Evolutionary conservation across 2,113 vertebrate genomes (phyloP), one percentile per base, ranked within the genome.

Genomic region (Ahaetulla prasina): DNA sequence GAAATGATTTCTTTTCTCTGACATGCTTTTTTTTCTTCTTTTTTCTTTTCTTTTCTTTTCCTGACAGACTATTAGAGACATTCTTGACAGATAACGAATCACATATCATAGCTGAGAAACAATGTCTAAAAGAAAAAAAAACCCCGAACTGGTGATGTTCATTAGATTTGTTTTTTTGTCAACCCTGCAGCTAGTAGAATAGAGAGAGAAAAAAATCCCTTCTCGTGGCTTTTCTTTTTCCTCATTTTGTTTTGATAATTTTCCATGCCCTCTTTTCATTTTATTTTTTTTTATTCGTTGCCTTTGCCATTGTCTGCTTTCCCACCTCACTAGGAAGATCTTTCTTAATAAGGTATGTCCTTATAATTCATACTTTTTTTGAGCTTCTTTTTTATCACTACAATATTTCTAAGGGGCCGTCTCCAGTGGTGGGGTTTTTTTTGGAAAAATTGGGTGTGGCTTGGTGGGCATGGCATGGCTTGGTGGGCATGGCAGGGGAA

Each of bases 101-200:
- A 85, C 84, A 94, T 93, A 96, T 96, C 94, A 93, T 88, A 96
- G 93, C 80, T 96, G 92, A 96, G 95, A 95, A 96, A 94, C 23
- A 68, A 55, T 94, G 92, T 35, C 52, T 96, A 60, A 91, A 63
- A n/a, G 10, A 94, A 43, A 23, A 43, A 95, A 92, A 89, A 93
- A 92, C 89, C 12, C 60, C 7, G 14, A 89, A 92, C 94, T 95
- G 96, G 50, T 94, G 92, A 94, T 87, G 93, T 95, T 96, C 96
- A 85, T 54, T 94, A 96, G 93, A 90, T 94, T 96, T 96, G 53
- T 88, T 95, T 93, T 96, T 92, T 93, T 95, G 35, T 92, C 91
- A 95, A 93, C 90, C 94, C 25, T 27, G 39, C 39, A 57, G 18
- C 94, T 43, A 43, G 35, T 80, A 93, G 85, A 93, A 89, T 49